Evolutionary conservation across 2,888 invertebrate species (phyloP), one percentile per base, ranked within the genome.

Genomic region (Oscheius sp.): DNA sequence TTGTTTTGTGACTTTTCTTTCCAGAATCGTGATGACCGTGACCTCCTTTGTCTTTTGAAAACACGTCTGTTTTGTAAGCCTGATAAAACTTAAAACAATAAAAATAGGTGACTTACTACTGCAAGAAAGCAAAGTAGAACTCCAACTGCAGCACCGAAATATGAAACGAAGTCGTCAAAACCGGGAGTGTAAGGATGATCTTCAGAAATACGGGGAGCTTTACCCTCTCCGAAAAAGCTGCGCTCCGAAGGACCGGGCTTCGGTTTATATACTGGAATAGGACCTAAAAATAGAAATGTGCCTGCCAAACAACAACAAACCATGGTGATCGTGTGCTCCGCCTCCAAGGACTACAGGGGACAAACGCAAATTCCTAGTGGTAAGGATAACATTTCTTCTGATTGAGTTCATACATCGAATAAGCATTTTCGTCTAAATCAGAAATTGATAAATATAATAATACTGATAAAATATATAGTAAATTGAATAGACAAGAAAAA

Each of bases 61-160:
- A 45, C 23, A 31, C 25, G 15, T 64, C 48, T 0, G 64, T 64
- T 48, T 48, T 64, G 34, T 48, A 61, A 17, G 61, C 61, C 61
- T 61, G 10, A 61, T 42, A 5, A 23, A n/a, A 8, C 5, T 37
- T 4, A 8, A 48, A 20, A 3, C 25, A 50, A 17, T 15, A 45
- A 34, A 17, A 15, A 20, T 1, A 45, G n/a, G 46, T 33, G 39
- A 66, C 72, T 66, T 25, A 80, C 70, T 33, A 80, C 71, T 29
- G 80, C 80, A 1, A 65, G 39, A 4, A 72, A 52, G n/a, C 78
- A 78, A 6, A 80, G 70, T 10, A 65, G 66, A 23, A 80, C 75
- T 25, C 72, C 71, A 17, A 74, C 75, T 17, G 50, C 70, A 6
- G 78, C 80, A 27, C 78, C 78, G 20, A 74, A 33, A 55, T 70